A percentile compares a stretch with the other conserved stretches of the same genome.
phyloP scores from a whole-genome alignment of 1,140 invertebrate genomes.

The Popillia japonica region DNA sequence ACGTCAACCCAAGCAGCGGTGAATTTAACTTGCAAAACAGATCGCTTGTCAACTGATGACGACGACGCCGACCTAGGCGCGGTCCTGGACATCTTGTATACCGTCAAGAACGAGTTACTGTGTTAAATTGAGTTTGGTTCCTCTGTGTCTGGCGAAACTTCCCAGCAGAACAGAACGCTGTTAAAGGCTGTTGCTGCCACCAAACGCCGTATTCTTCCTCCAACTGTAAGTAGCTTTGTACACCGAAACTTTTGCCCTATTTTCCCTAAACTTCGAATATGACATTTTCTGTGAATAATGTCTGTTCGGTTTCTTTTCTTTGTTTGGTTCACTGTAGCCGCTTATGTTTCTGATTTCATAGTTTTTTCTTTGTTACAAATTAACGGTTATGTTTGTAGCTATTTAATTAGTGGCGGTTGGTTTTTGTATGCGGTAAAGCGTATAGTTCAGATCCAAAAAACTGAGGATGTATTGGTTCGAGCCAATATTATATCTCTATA shows the following conservation, averaged over 20 bases:
- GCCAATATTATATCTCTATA: too few relatives aligned
- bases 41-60: constrained; percentile 41
- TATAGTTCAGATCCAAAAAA: too few relatives aligned
- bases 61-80: constrained; percentile 25
- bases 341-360: neutral
- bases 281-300: constrained; percentile 10
- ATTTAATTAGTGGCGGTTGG: too few relatives aligned
- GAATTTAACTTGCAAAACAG: constrained; percentile 43
- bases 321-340: neutral
- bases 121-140: constrained; percentile 40
- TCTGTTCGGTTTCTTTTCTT: neutral
- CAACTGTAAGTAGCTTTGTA: constrained; percentile 32
- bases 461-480: too few relatives aligned
- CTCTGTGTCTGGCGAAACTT: constrained; percentile 30
- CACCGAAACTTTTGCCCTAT: constrained; percentile 33
- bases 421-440: too few relatives aligned
- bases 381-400: too few relatives aligned
- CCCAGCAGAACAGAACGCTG: constrained; percentile 17
- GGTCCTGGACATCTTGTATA: constrained; percentile 41
- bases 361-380: neutral
- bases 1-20: constrained; percentile 18
- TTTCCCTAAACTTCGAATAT: constrained; percentile 26
- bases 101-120: constrained; percentile 39
- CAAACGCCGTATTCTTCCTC: neutral
- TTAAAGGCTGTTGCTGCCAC: constrained; percentile 21